Base-by-base conservation (phyloP, 2,797 vertebrate species). In the Jordanella pulchra region DNA sequence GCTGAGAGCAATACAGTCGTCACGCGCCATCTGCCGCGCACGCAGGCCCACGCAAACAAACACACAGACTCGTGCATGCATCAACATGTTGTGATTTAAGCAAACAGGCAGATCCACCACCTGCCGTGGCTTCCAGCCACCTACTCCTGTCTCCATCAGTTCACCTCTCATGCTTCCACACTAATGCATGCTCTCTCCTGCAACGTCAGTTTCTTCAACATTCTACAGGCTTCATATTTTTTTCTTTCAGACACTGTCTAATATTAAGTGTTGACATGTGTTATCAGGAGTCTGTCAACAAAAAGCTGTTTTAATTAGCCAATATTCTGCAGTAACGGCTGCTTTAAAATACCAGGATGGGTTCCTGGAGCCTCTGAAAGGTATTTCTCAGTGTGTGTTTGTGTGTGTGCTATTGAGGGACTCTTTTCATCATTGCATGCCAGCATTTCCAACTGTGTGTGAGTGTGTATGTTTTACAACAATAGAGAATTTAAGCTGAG, bases 1-100 rank as follows among this genome's bases (percentile, higher is more conserved):
- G 81, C 86, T 82, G 32, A 61, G 77, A 86, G 83, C 85, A 78
- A 72, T 74, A 78, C 82, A 83, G 87, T 77, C 78, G 60, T 91
- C 90, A 89, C 55, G 30, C 86, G 73, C 87, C 88, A 89, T 86
- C 88, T 90, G 87, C 82, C 39, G 3, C 48, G 28, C 73, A 75
- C 82, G 69, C 76, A 68, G 5, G 58, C 76, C 67, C 70, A 50
- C 61, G 55, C 82, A 63, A 65, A 74, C 72, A 71, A 65, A 74
- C 72, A 71, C 70, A 75, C 78, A 77, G 72, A 42, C 44, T 11
- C 47, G 54, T 28, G 60, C 67, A 56, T 14, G 39, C 71, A 75
- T 63, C 65, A 85, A 71, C 76, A 81, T 77, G 78, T 74, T 88
- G 84, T 83, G 82, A 89, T 88, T 84, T 77, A 79, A 87, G 72